Conservation (phyloP, 2,113 vertebrate species). For the Pungitius pungitius region DNA sequence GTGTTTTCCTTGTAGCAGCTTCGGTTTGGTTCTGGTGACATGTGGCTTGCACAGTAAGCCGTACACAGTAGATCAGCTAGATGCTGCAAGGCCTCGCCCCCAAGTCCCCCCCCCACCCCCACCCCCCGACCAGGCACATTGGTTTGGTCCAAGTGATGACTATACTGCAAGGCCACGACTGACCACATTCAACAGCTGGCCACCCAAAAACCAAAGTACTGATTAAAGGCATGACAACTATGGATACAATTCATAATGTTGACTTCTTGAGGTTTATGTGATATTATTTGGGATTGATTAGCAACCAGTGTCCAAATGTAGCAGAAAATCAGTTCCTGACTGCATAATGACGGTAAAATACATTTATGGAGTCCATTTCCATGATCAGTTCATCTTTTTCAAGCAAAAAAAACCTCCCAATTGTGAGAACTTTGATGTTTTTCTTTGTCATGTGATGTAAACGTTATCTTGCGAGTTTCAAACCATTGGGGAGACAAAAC, state of each 20-base stretch:
- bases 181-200: not conserved
- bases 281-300: not conserved
- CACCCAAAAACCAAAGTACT: not conserved
- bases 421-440: not conserved
- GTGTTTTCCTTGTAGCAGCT: conserved; percentile 58
- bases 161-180: conserved; percentile 15
- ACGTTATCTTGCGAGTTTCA: not conserved
- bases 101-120: conserved; percentile 11
- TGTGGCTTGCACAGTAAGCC: conserved; percentile 33
- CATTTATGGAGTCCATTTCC: no score
- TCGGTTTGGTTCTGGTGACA: conserved; percentile 50
- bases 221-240: not conserved
- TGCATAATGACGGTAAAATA: not conserved
- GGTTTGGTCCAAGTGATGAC: conserved; percentile 69
- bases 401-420: not conserved
- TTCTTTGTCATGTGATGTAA: not conserved
- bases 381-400: not conserved
- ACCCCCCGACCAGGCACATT: conserved; percentile 64
- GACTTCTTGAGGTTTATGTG: not conserved
- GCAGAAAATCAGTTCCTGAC: not conserved
- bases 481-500: not conserved
- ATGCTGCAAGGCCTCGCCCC: not conserved
- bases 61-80: conserved; percentile 11
- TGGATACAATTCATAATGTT: not conserved
- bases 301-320: not conserved